Evolutionary conservation across 2,113 vertebrate species (phyloP).

Genomic region (Vicugna pacos): DNA sequence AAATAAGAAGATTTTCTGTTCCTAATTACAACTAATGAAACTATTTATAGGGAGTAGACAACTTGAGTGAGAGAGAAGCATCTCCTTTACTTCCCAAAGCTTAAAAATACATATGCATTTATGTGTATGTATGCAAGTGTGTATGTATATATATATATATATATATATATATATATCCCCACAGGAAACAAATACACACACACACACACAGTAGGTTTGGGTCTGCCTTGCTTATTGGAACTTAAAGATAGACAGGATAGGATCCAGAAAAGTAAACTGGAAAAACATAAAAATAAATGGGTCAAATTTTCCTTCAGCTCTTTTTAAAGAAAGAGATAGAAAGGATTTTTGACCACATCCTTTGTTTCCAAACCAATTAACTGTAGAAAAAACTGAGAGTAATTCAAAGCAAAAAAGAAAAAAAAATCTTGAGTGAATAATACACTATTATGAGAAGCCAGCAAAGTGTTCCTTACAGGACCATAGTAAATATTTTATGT

Average conservation of each 20-base stretch:
- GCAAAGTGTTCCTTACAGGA: not conserved
- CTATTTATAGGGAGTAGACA: not conserved
- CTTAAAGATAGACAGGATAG: not conserved
- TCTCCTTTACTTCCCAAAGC: not conserved
- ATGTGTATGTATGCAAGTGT: not conserved
- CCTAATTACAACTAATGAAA: not conserved
- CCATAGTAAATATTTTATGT: not conserved
- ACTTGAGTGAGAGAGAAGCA: not conserved
- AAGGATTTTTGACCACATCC: not conserved
- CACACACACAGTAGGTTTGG: not conserved
- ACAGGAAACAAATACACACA: not conserved
- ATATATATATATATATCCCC: not conserved
- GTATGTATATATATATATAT: not conserved
- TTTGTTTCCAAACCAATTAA: not conserved
- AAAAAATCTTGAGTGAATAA: not conserved
- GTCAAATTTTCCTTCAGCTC: not conserved
- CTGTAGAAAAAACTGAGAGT: not conserved
- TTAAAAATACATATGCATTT: not conserved
- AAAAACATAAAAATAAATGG: not conserved
- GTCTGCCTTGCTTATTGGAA: not conserved
- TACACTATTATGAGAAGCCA: not conserved
- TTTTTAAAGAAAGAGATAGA: not conserved
- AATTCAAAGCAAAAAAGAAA: not conserved
- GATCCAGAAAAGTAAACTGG: not conserved
- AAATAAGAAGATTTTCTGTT: not conserved